These are phyloP conservation scores for Drosophila busckii DNA, from an alignment of 1,140 invertebrate genomes.

Conservation along the genomic window DNA sequence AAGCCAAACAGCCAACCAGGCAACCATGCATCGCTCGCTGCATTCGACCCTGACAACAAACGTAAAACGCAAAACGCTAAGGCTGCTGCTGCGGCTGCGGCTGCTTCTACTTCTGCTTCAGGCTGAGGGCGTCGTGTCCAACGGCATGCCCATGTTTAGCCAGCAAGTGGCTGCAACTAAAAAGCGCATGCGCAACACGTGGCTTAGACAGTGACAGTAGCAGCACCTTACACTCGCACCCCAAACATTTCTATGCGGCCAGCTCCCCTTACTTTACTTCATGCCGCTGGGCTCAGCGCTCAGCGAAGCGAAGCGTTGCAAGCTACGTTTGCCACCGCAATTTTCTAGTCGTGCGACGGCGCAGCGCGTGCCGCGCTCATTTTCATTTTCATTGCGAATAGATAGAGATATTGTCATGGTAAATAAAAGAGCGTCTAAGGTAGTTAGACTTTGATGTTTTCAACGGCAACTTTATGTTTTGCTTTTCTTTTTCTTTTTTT, in stretches of 20 bases:
- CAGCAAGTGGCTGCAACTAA: no score
- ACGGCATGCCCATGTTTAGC: conserved; percentile 44
- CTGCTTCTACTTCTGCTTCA: no score
- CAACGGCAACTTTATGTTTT: no score
- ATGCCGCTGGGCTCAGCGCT: conserved; percentile 17
- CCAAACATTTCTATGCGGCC: no score
- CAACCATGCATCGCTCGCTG: conserved; percentile 45
- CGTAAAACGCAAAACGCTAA: conserved; percentile 56
- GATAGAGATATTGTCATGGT: conserved; percentile 8
- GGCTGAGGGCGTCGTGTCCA: conserved; percentile 68
- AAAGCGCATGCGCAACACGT: conserved; percentile 74
- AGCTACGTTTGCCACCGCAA: conserved; percentile 46
- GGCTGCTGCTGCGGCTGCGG: no score
- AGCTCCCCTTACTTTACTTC: not conserved
- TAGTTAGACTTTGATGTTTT: conserved; percentile 1
- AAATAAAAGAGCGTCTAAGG: not conserved
- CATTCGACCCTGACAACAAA: conserved; percentile 75
- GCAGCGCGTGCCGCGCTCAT: conserved; percentile 69
- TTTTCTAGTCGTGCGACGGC: conserved; percentile 70
- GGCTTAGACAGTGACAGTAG: conserved; percentile 41
- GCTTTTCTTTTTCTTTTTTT: no score
- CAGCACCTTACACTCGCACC: conserved; percentile 26
- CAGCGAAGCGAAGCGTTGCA: conserved; percentile 46
- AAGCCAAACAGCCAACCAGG: conserved; percentile 64
- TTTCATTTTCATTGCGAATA: conserved; percentile 64